These are phyloP conservation scores for Lithosia quadra DNA, from an alignment of 2,888 invertebrate genomes.

Conservation along the genomic window DNA sequence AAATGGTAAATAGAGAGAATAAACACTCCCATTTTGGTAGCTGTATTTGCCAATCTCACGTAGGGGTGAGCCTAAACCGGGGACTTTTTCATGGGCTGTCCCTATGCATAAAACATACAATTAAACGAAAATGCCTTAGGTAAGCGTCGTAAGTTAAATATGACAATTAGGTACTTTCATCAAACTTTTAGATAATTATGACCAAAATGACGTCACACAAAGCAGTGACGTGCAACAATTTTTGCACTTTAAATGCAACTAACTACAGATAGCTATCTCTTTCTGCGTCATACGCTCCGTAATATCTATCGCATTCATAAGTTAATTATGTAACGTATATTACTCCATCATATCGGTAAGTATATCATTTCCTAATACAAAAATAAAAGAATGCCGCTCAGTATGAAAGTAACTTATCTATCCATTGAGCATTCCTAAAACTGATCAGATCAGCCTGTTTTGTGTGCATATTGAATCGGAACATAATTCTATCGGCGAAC, in stretches of 20 bases:
- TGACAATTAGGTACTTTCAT: no score
- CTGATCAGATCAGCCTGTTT: neutral
- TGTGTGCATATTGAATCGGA: neutral
- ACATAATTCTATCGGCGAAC: conserved; percentile 14
- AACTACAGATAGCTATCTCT: neutral
- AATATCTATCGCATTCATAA: neutral
- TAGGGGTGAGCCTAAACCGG: neutral
- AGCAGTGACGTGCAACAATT: no score
- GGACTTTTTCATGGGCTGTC: no score
- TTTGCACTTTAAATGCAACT: no score
- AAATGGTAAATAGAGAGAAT: neutral
- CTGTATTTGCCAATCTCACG: neutral
- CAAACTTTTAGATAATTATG: no score
- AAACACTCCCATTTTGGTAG: neutral
- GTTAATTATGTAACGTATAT: no score
- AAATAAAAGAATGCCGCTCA: neutral
- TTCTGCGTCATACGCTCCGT: neutral
- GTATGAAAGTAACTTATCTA: no score
- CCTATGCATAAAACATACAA: no score
- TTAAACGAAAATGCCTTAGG: no score
- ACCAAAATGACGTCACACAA: no score
- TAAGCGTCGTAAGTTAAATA: no score
- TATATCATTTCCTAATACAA: neutral
- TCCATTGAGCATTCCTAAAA: no score
- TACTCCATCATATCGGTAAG: neutral